A percentile compares a stretch with the other conserved stretches of the same genome.
phyloP scores from a whole-genome alignment of 1,140 invertebrate genomes.

The Zaprionus nigranus region DNA sequence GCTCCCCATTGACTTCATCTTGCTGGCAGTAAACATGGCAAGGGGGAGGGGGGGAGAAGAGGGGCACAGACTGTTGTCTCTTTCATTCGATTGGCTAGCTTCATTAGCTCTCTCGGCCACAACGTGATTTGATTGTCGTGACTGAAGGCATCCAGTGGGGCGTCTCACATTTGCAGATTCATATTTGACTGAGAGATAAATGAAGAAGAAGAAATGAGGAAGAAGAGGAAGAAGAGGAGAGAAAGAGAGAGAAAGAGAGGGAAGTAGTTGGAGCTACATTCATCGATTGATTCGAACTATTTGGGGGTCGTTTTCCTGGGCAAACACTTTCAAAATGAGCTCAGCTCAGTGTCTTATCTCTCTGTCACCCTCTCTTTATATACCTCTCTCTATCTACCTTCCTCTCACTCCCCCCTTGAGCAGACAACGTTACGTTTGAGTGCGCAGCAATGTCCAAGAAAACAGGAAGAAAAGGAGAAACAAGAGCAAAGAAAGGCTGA shows the following conservation, averaged over 20 bases:
- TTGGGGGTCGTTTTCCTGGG: not conserved
- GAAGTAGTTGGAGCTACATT: too few relatives aligned
- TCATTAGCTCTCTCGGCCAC: conserved; percentile 15
- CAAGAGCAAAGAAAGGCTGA: not conserved
- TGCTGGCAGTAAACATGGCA: not conserved
- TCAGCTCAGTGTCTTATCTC: conserved; percentile 7
- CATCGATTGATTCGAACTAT: not conserved
- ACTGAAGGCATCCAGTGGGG: not conserved
- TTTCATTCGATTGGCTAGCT: conserved; percentile 36
- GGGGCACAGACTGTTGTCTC: conserved; percentile 21
- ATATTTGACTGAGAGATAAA: not conserved
- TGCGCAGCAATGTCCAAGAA: conserved; percentile 55
- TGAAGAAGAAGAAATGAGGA: not conserved
- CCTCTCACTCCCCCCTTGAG: not conserved
- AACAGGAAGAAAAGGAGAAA: not conserved
- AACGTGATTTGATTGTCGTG: not conserved
- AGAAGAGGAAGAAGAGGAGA: not conserved
- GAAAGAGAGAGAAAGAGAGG: not conserved
- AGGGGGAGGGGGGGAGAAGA: too few relatives aligned
- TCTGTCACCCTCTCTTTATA: not conserved
- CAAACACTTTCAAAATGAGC: not conserved
- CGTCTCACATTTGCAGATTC: too few relatives aligned
- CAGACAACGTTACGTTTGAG: conserved; percentile 49
- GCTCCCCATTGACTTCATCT: conserved; percentile 3
- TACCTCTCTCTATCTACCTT: not conserved